A percentile compares a stretch with the other conserved stretches of the same genome.
These are phyloP conservation scores for Cerastis leucographa DNA, from an alignment of 2,888 invertebrate species.

Conservation along the genomic window DNA sequence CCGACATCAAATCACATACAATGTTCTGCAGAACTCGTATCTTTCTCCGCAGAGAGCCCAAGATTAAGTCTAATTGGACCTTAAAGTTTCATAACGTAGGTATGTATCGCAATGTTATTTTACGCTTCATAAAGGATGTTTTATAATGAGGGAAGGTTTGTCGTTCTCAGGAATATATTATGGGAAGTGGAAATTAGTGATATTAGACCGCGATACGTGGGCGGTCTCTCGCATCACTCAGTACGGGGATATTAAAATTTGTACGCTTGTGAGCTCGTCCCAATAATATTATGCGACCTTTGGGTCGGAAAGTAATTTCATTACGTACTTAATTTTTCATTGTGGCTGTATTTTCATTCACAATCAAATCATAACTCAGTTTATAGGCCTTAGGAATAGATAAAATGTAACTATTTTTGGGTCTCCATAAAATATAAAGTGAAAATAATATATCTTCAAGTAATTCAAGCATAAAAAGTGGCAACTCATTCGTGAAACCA, in stretches of 20 bases:
- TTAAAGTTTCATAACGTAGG: slow-evolving; percentile 40
- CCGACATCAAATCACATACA: slow-evolving; percentile 50
- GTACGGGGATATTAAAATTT: slow-evolving; percentile 58
- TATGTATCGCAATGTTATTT: slow-evolving; percentile 24
- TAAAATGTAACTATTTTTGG: slow-evolving; percentile 7
- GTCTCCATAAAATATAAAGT: neutral
- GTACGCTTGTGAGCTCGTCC: slow-evolving; percentile 42
- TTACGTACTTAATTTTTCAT: slow-evolving; percentile 37
- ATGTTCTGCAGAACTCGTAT: slow-evolving; percentile 40
- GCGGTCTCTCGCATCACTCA: slow-evolving; percentile 37
- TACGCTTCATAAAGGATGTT: slow-evolving; percentile 14
- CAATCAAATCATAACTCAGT: slow-evolving; percentile 7
- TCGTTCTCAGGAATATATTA: slow-evolving; percentile 29
- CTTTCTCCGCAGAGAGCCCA: slow-evolving; percentile 28
- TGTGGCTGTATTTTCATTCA: slow-evolving; percentile 31
- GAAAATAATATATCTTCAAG: slow-evolving; percentile 11
- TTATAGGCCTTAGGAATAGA: neutral
- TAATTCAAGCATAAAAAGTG: slow-evolving; percentile 8
- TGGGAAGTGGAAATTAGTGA: slow-evolving; percentile 38
- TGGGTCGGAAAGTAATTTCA: slow-evolving; percentile 49
- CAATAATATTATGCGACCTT: slow-evolving; percentile 53
- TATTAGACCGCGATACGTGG: slow-evolving; percentile 41
- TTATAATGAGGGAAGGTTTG: slow-evolving; percentile 28
- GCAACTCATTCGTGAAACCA: slow-evolving; percentile 27
- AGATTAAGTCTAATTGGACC: slow-evolving; percentile 44